Conservation (phyloP, 2,113 vertebrate genomes). For the Eurystomus gularis region DNA sequence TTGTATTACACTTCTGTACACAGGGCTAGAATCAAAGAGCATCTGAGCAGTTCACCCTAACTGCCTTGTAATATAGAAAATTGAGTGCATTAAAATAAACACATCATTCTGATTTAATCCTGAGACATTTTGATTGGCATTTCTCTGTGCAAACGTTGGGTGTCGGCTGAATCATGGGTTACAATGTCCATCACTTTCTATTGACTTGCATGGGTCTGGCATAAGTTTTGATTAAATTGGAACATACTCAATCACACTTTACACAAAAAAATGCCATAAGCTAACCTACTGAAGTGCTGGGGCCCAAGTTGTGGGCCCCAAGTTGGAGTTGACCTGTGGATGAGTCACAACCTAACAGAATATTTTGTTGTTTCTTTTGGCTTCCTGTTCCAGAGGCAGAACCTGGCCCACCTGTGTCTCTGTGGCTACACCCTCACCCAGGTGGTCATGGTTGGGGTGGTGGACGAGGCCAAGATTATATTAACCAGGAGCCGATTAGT, state of each 20-base stretch:
- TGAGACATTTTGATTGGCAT: not conserved
- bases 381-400: no score
- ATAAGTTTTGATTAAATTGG: not conserved
- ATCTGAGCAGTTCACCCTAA: not conserved
- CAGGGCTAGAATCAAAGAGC: not conserved
- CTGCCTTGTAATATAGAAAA: not conserved
- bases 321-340: no score
- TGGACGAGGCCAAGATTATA: no score
- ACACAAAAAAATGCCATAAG: not conserved
- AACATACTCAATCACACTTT: not conserved
- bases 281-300: no score
- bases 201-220: not conserved
- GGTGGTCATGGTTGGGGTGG: no score
- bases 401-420: no score
- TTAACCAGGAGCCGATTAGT: no score
- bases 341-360: no score
- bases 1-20: not conserved
- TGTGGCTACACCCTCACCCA: no score
- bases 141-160: not conserved
- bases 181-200: not conserved
- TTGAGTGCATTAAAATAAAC: not conserved
- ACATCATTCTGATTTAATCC: not conserved
- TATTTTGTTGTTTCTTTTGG: no score
- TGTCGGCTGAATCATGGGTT: not conserved
- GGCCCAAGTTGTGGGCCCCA: no score